Conservation (phyloP, 2,888 invertebrate genomes). For the Acrocyrtus sp. region DNA sequence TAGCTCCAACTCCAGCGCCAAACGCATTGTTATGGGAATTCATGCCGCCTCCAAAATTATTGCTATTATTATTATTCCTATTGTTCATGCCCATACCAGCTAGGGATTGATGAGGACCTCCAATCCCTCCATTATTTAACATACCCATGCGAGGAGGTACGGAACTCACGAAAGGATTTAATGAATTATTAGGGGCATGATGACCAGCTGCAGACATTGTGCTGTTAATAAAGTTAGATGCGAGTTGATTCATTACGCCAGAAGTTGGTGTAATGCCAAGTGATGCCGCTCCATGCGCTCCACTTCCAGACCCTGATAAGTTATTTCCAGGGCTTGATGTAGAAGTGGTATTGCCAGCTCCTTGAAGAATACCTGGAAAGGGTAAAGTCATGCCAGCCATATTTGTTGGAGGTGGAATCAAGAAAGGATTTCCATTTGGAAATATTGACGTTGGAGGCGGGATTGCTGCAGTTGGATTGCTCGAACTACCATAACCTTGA, state of each 20-base stretch:
- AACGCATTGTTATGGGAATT: conserved; percentile 21
- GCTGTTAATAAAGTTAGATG: conserved; percentile 18
- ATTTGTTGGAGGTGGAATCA: conserved; percentile 29
- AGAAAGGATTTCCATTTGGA: conserved; percentile 36
- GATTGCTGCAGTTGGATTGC: conserved; percentile 4
- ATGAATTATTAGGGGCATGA: neutral
- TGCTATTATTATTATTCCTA: no score
- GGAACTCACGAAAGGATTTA: conserved; percentile 24
- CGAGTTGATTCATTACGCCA: conserved; percentile 3
- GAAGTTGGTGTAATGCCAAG: conserved; percentile 1
- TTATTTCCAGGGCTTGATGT: neutral
- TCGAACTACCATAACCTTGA: conserved; percentile 8
- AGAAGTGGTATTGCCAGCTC: neutral
- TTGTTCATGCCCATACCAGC: conserved; percentile 53
- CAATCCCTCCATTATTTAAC: neutral
- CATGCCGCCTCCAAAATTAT: conserved; percentile 23
- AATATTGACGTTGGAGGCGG: conserved; percentile 5
- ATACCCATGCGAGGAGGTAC: conserved; percentile 27
- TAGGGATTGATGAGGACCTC: neutral
- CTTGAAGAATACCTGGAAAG: conserved; percentile 19
- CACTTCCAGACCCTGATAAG: neutral
- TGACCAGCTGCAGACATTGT: conserved; percentile 24
- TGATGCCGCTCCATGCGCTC: neutral
- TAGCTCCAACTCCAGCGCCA: conserved; percentile 21
- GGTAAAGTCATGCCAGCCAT: conserved; percentile 20